Evolutionary conservation across 2,888 invertebrate species (phyloP).

Genomic region (Watsonalla binaria): DNA sequence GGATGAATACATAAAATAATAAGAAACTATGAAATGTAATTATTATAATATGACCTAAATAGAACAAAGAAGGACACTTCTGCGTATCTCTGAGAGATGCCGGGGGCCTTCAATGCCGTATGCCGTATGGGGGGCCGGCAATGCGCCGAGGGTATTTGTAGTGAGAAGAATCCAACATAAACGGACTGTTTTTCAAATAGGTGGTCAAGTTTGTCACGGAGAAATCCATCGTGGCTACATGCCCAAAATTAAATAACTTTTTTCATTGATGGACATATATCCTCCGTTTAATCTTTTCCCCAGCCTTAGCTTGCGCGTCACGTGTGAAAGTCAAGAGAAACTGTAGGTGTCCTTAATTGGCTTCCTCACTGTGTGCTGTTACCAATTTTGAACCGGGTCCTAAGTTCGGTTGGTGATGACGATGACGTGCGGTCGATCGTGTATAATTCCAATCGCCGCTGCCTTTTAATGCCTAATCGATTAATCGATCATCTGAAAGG

Average conservation of each 20-base stretch:
- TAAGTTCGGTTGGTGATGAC: constrained; percentile 1
- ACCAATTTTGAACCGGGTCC: constrained; percentile 9
- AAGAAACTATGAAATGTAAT: constrained; percentile 30
- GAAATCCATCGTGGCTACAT: neutral
- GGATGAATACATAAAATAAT: constrained; percentile 17
- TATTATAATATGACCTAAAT: constrained; percentile 41
- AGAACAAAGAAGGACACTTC: no score
- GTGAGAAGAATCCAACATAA: no score
- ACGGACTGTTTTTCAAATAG: neutral
- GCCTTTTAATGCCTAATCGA: constrained; percentile 18
- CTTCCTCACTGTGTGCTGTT: constrained; percentile 8
- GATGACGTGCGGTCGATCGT: constrained; percentile 7
- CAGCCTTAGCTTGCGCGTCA: constrained; percentile 15
- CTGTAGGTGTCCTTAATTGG: constrained; percentile 22
- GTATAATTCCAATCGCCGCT: constrained; percentile 2
- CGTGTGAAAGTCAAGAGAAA: constrained; percentile 15
- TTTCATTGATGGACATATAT: constrained; percentile 11
- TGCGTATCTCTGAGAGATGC: no score
- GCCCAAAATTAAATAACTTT: neutral
- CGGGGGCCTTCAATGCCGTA: no score
- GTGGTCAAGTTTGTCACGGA: neutral
- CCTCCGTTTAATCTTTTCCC: constrained; percentile 9
- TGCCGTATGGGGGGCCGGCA: no score
- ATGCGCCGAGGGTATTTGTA: no score
- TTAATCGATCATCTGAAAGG: constrained; percentile 25